Evolutionary conservation across 2,113 vertebrate species (phyloP).

Genomic region (Apus apus): DNA sequence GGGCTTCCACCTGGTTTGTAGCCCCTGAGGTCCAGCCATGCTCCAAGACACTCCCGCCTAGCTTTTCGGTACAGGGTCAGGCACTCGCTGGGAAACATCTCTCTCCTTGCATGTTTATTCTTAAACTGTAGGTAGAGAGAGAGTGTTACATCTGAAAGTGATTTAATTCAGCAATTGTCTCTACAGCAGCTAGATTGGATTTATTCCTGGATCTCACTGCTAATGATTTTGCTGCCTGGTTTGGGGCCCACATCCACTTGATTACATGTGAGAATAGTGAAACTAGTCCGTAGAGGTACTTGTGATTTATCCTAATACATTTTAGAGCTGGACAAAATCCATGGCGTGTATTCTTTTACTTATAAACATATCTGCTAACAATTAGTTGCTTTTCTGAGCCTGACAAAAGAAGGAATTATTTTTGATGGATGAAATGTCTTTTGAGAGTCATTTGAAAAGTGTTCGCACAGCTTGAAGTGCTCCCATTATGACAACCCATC

Average conservation of each 20-base stretch:
- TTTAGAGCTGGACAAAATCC: constrained; percentile 11
- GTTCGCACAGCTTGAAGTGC: neutral
- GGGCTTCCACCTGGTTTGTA: neutral
- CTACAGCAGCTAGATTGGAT: neutral
- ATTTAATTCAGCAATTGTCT: constrained; percentile 17
- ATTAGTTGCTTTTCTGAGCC: constrained; percentile 49
- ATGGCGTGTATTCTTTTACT: neutral
- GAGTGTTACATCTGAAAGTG: constrained; percentile 7
- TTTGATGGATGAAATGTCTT: constrained; percentile 37
- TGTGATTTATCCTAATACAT: neutral
- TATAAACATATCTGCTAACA: constrained; percentile 33
- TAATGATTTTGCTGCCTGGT: neutral
- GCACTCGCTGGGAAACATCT: neutral
- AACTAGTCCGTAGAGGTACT: neutral
- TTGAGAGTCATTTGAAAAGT: constrained; percentile 43
- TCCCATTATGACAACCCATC: constrained; percentile 34
- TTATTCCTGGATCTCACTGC: constrained; percentile 13
- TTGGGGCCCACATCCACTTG: neutral
- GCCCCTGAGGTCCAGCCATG: neutral
- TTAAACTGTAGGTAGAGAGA: neutral
- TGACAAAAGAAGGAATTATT: constrained; percentile 51
- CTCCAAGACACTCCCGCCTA: neutral
- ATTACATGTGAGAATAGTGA: neutral
- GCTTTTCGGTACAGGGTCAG: neutral
- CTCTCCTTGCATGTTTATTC: neutral